phyloP scores from a whole-genome alignment of 1,140 invertebrate species.

The Euborellia annulipes region DNA sequence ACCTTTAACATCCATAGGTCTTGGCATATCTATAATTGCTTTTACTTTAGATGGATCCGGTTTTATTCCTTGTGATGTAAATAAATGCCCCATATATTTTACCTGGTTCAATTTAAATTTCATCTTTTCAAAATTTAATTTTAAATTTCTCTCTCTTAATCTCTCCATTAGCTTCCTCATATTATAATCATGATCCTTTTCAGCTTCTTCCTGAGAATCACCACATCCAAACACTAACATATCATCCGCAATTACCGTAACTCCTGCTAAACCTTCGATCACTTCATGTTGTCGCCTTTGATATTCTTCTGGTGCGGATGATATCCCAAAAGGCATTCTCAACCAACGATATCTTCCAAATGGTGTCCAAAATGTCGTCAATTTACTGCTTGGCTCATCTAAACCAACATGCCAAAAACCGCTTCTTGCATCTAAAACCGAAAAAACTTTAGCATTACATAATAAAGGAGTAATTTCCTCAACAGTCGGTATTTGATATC shows the following conservation, averaged over 20 bases:
- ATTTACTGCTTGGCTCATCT: slow-evolving; percentile 19
- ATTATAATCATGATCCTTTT: no score
- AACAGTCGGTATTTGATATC: slow-evolving; percentile 26
- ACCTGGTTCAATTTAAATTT: not conserved
- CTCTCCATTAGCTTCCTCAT: no score
- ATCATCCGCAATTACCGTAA: slow-evolving; percentile 25
- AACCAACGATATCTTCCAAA: slow-evolving; percentile 26
- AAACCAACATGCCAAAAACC: slow-evolving; percentile 29
- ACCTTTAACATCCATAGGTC: not conserved
- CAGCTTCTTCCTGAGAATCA: no score
- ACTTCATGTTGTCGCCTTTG: slow-evolving; percentile 13
- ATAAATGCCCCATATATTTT: not conserved
- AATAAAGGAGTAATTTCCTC: slow-evolving; percentile 27
- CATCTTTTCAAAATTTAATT: no score
- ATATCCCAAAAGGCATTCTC: slow-evolving; percentile 27
- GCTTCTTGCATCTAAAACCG: slow-evolving; percentile 10
- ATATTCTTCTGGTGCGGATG: slow-evolving; percentile 21
- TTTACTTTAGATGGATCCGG: not conserved
- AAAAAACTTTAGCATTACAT: slow-evolving; percentile 17
- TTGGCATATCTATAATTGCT: not conserved
- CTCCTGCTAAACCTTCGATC: slow-evolving; percentile 19
- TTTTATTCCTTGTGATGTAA: not conserved
- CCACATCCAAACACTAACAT: no score
- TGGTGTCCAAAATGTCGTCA: slow-evolving; percentile 30
- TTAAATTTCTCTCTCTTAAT: no score